These are phyloP conservation scores for Ernsta delagoae DNA, from an alignment of 2,888 invertebrate genomes.

Conservation along the genomic window DNA sequence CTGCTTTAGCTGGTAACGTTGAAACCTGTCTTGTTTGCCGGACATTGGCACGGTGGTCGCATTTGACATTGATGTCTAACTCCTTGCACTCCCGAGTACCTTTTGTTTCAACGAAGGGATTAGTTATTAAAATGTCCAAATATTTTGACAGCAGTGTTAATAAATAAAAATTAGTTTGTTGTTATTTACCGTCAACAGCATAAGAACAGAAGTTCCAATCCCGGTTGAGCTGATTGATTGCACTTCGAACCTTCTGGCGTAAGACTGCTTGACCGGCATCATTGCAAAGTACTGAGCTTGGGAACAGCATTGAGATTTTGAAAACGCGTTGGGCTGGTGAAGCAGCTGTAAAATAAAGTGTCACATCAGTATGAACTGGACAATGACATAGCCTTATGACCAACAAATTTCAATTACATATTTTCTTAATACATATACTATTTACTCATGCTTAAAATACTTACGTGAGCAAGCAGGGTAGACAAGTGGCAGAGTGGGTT, in stretches of 20 bases:
- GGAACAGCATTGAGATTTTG: conserved; percentile 97
- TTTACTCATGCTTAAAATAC: conserved; percentile 49
- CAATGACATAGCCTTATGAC: too few species aligned
- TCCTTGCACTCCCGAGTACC: conserved; percentile 94
- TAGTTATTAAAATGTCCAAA: background rate
- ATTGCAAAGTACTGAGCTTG: conserved; percentile 97
- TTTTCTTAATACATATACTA: too few species aligned
- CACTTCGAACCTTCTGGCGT: conserved; percentile 94
- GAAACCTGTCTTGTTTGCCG: conserved; percentile 87
- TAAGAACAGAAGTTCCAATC: conserved; percentile 99
- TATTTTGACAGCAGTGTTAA: too few species aligned
- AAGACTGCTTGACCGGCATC: conserved; percentile 97
- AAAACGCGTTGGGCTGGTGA: conserved; percentile 97
- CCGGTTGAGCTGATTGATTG: conserved; percentile 95
- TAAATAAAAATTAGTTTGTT: too few species aligned
- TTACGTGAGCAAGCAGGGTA: conserved; percentile 96
- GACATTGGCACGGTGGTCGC: conserved; percentile 90
- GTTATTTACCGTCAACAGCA: conserved; percentile 89
- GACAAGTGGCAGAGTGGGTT: conserved; percentile 91
- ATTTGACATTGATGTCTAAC: conserved; percentile 95
- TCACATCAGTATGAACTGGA: background rate
- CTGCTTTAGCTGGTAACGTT: conserved; percentile 85
- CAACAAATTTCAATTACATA: background rate
- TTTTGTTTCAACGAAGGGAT: conserved; percentile 46
- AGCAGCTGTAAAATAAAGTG: conserved; percentile 83